These are phyloP conservation scores for Galerucella pusilla DNA, from an alignment of 2,888 invertebrate species.

Conservation along the genomic window DNA sequence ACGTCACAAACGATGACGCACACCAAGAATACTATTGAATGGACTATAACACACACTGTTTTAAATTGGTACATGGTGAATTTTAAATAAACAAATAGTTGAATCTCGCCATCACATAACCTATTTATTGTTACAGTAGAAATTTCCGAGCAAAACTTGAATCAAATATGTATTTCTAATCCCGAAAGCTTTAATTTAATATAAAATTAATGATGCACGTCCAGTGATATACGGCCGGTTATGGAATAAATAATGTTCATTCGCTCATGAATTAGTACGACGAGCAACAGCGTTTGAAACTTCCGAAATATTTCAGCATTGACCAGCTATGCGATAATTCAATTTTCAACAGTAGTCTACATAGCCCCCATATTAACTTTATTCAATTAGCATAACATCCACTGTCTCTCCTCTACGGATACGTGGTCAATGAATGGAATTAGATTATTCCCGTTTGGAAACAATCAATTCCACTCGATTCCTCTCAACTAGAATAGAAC, in stretches of 20 bases:
- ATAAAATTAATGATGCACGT: neutral
- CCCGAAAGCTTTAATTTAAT: neutral
- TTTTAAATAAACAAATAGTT: no score
- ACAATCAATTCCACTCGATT: conserved; percentile 25
- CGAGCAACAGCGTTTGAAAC: conserved; percentile 7
- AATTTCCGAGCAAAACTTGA: no score
- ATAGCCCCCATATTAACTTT: conserved; percentile 57
- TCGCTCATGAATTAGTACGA: conserved; percentile 14
- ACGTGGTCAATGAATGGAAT: conserved; percentile 47
- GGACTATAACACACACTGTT: no score
- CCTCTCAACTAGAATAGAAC: conserved; percentile 7
- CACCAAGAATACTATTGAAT: no score
- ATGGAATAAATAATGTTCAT: conserved; percentile 8
- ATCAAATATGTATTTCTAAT: no score
- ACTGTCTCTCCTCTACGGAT: conserved; percentile 41
- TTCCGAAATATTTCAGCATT: conserved; percentile 23
- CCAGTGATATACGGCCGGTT: neutral
- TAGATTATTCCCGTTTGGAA: conserved; percentile 33
- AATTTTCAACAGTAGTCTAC: conserved; percentile 54
- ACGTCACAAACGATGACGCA: no score
- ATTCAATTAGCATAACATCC: conserved; percentile 61
- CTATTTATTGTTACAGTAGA: no score
- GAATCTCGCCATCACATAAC: no score
- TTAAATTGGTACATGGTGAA: no score
- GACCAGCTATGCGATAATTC: conserved; percentile 50